Evolutionary conservation across 1,140 invertebrate species (phyloP), one percentile per base, ranked within the genome.

Genomic region (Rhagoletis pomonella): DNA sequence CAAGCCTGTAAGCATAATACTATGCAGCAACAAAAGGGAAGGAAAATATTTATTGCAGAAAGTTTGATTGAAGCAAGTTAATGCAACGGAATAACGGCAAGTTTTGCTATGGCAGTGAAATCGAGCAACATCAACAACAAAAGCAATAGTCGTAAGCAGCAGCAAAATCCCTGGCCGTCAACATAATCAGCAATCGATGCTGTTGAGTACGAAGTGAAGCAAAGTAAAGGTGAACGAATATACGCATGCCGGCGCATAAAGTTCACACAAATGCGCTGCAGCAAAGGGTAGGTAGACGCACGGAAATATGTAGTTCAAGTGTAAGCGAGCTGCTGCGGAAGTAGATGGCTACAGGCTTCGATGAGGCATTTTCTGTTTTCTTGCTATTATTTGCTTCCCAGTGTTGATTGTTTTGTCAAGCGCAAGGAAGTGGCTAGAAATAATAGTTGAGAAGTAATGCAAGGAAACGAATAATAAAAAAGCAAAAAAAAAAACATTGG

Each of bases 341-440:
- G 29, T 5, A 5, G 17, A 5, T 17, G 64, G 5, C 17, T n/a
- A 14, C 17, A 29, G 17, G 64, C 29, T n/a, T n/a, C n/a, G n/a
- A n/a, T n/a, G n/a, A n/a, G n/a, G n/a, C n/a, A n/a, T n/a, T n/a
- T n/a, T n/a, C n/a, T n/a, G n/a, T n/a, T n/a, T n/a, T n/a, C n/a
- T n/a, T n/a, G n/a, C n/a, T n/a, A n/a, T 47, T 73, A 73, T 44
- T 47, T n/a, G n/a, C 39, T 73, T 73, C 69, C 10, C 69, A 7
- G 14, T 12, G 44, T 81, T 81, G 44, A 81, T 81, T 81, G 73
- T 55, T 50, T 81, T 81, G 42, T 81, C 44, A 67, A 67, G 64
- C 29, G 64, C 39, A 42, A 67, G 64, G 7, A 67, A 67, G 64
- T 67, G 64, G 62, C 62, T 29, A 19, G n/a, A 6, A 6, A 5